Evolutionary conservation across 1,140 invertebrate species (phyloP).

Genomic region (Pomacea maculata): DNA sequence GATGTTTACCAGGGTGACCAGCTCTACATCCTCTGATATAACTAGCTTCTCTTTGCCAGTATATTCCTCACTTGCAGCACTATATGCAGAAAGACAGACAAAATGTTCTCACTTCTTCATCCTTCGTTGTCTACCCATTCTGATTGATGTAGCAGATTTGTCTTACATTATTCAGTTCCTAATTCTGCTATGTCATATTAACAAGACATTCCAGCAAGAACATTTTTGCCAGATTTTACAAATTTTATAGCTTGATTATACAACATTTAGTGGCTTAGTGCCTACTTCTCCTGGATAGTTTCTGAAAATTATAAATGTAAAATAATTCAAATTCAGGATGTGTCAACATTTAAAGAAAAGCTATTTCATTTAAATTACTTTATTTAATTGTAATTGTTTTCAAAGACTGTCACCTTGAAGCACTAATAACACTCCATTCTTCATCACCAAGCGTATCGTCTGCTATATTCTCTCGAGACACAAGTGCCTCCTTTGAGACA

Average conservation of each 20-base stretch:
- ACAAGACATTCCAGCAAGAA: no score
- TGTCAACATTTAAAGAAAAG: not conserved
- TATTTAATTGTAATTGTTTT: not conserved
- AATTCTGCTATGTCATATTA: no score
- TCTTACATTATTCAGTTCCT: no score
- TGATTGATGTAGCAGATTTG: no score
- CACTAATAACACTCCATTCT: slow-evolving; percentile 61
- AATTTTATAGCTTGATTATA: not conserved
- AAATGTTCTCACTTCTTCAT: no score
- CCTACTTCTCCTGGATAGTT: not conserved
- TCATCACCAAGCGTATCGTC: slow-evolving; percentile 63
- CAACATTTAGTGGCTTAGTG: not conserved
- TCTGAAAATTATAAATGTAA: no score
- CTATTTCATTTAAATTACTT: not conserved
- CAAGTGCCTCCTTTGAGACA: slow-evolving; percentile 54
- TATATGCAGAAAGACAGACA: slow-evolving; percentile 8
- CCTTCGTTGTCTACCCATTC: no score
- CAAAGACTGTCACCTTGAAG: slow-evolving; percentile 39
- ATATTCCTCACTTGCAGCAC: slow-evolving; percentile 44
- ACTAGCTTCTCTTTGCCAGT: slow-evolving; percentile 70
- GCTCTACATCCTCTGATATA: slow-evolving; percentile 73
- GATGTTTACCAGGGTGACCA: slow-evolving; percentile 73
- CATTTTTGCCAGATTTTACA: not conserved
- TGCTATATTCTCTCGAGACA: slow-evolving; percentile 60
- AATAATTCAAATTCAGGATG: not conserved